These are phyloP conservation scores for Cydia pomonella DNA, from an alignment of 1,140 invertebrate genomes.

Conservation along the genomic window DNA sequence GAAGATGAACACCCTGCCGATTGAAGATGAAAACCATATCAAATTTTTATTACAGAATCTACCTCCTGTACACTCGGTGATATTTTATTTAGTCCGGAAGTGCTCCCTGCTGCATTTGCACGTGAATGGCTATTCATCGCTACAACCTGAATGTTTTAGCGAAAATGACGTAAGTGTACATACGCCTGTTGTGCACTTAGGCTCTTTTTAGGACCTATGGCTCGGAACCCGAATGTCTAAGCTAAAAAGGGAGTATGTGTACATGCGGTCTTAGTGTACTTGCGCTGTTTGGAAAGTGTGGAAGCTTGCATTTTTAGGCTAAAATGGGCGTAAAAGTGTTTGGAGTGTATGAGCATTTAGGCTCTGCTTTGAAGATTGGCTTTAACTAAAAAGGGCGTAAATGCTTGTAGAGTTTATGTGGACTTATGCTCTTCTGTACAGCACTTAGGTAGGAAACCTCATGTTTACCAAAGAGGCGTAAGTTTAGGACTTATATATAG, in stretches of 20 bases:
- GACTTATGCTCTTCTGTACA: neutral
- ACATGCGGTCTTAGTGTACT: neutral
- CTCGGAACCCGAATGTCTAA: neutral
- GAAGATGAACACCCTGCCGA: too few species aligned
- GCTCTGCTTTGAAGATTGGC: neutral
- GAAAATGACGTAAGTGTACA: neutral
- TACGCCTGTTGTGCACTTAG: neutral
- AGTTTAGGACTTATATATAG: neutral
- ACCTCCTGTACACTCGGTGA: neutral
- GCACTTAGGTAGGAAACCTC: too few species aligned
- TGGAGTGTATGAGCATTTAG: neutral
- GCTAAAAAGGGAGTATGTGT: neutral
- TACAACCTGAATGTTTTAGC: neutral
- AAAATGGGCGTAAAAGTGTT: neutral
- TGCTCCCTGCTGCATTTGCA: slow-evolving; percentile 14
- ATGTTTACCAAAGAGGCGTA: neutral
- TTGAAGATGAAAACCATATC: too few species aligned
- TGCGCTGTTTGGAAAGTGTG: neutral
- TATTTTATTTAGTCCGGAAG: slow-evolving; percentile 14
- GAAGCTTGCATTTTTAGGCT: neutral
- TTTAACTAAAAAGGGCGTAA: neutral
- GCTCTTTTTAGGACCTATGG: neutral
- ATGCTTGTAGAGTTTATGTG: neutral
- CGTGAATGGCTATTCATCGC: slow-evolving; percentile 20
- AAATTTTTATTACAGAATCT: neutral